Evolutionary conservation across 2,113 vertebrate species (phyloP), one percentile per base, ranked within the genome.

Genomic region (Pseudopodoces humilis): DNA sequence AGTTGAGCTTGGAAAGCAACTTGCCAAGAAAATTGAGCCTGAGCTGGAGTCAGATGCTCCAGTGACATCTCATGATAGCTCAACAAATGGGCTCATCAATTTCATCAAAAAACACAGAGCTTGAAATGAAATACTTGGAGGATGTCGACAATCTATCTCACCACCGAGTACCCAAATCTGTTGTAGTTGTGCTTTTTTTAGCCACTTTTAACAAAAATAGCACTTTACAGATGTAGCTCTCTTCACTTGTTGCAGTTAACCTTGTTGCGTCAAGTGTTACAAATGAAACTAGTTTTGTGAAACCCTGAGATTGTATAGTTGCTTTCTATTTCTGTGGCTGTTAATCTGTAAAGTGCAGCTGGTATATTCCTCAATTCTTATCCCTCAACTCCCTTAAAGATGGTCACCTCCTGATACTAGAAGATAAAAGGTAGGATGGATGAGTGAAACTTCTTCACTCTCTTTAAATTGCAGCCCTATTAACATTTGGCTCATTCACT

Each of bases 21-120:
- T 99, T 96, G 99, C 99, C 19, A 99, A 99, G 98, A 98, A 98
- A 96, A 99, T 99, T 14, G 99, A 99, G 72, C 99, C 99, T 0
- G 99, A 99, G 92, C 98, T 99, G 91, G 97, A 98, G 28, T 98
- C 98, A 46, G 91, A 90, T 35, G 93, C 96, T 1, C 95, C 98
- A 4, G 98, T 99, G 86, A 98, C 96, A 44, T 98, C 99, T 60
- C 99, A 99, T 2, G 99, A 99, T 93, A 96, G 98, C n/a, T 99
- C 99, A 71, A 99, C 99, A 69, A 99, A 99, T 7, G 99, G 99
- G 33, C 98, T 99, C 82, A 99, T 99, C 97, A 98, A 37, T 96
- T 99, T 99, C 98, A 98, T 99, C 97, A 99, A 99, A 97, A 98
- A 99, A 83, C 98, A 99, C 96, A 98, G 97, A 52, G 97, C 97